Conservation (phyloP, 2,888 invertebrate genomes). For the Anoncus sp. region DNA sequence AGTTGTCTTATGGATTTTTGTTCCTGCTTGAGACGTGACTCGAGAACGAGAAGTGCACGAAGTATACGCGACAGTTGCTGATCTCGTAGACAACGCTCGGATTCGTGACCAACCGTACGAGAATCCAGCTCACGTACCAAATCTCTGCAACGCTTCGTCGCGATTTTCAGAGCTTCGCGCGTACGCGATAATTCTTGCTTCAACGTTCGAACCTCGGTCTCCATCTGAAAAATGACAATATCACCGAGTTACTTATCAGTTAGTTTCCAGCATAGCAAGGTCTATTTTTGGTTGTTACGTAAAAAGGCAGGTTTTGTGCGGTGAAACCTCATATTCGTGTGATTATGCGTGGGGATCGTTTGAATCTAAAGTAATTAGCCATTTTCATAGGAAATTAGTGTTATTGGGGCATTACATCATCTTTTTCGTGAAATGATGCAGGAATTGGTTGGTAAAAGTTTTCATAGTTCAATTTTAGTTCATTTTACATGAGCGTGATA, state of each 20-base stretch:
- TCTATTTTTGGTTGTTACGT: background rate
- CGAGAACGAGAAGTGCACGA: slow-evolving; percentile 88
- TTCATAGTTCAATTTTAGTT: too few species aligned
- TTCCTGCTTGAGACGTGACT: slow-evolving; percentile 89
- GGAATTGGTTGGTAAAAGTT: too few species aligned
- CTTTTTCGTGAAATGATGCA: too few species aligned
- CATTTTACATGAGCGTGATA: too few species aligned
- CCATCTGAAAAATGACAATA: slow-evolving; percentile 86
- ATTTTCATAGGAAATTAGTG: too few species aligned
- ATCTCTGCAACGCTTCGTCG: slow-evolving; percentile 88
- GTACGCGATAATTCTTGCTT: slow-evolving; percentile 87
- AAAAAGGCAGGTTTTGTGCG: too few species aligned
- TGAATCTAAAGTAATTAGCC: too few species aligned
- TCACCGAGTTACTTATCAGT: too few species aligned
- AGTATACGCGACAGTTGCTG: slow-evolving; percentile 89
- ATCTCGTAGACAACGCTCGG: slow-evolving; percentile 87
- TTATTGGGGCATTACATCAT: too few species aligned
- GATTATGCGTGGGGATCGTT: too few species aligned
- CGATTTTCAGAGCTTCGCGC: slow-evolving; percentile 87
- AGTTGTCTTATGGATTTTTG: slow-evolving; percentile 89
- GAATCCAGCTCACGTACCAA: slow-evolving; percentile 84
- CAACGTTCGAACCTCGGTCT: slow-evolving; percentile 84
- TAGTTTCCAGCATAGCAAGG: too few species aligned
- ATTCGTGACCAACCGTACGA: slow-evolving; percentile 79
- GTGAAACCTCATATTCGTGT: too few species aligned